A percentile compares a stretch with the other conserved stretches of the same genome.
These are phyloP conservation scores for human DNA, from an alignment of 2,113 vertebrate species.

Conservation along the genomic window GRCh38 chr4:74879001-74879500, in stretches of 20 bases:
- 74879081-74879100: accelerated
- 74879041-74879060: neutral
- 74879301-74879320: neutral
- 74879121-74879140: neutral
- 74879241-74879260: neutral
- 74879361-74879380: neutral
- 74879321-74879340: neutral
- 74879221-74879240: neutral
- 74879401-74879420: neutral
- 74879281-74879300: neutral
- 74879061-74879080: neutral
- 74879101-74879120: neutral
- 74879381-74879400: neutral
- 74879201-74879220: neutral
- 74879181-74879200: neutral
- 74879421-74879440: neutral
- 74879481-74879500: neutral
- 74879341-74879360: neutral
- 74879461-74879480: neutral
- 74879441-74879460: neutral
- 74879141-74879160: neutral
- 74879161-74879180: neutral
- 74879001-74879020: neutral
- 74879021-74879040: neutral
- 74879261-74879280: neutral